A percentile compares a stretch with the other conserved stretches of the same genome.
phyloP scores from a whole-genome alignment of 1,140 invertebrate species.

The Dreissena rostriformis region DNA sequence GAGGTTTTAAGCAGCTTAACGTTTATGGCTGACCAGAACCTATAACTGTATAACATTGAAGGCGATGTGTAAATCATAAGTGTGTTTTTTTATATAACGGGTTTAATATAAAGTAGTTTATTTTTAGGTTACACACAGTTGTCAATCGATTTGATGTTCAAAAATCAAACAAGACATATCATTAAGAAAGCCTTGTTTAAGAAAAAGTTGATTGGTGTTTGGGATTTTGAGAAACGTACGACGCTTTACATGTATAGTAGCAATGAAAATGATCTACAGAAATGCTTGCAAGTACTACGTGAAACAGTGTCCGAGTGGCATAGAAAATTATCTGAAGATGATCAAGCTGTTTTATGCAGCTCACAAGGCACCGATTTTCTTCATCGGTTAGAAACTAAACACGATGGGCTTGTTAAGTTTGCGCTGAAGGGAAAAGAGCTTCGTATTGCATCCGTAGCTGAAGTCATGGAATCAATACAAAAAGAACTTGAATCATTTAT shows the following conservation, averaged over 20 bases:
- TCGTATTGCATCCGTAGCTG: not conserved
- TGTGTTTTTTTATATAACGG: too few species aligned
- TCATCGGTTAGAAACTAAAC: constrained; percentile 1
- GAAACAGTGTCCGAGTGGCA: not conserved
- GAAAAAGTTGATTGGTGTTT: constrained; percentile 26
- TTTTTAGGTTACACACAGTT: too few species aligned
- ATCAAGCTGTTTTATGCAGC: not conserved
- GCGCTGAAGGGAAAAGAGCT: not conserved
- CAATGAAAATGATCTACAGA: constrained; percentile 21
- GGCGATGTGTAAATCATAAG: too few species aligned
- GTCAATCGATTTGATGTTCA: constrained; percentile 6
- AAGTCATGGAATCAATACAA: constrained; percentile 4
- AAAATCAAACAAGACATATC: not conserved
- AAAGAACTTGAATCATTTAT: constrained; percentile 8
- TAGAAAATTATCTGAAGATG: not conserved
- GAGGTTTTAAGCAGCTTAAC: too few species aligned
- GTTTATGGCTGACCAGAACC: too few species aligned
- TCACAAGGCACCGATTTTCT: not conserved
- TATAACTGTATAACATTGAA: too few species aligned
- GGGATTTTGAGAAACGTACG: not conserved
- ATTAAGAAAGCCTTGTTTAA: constrained; percentile 15
- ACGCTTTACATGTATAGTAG: constrained; percentile 23
- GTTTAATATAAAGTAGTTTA: too few species aligned
- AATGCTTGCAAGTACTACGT: not conserved
- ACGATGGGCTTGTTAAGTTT: constrained; percentile 20